Conservation (phyloP, 2,113 vertebrate genomes). For the rat (Rattus norvegicus) region GRCr8 NC_086027.1:69778001-69778500, state of each 20-base stretch:
- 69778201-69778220: background rate
- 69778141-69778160: background rate
- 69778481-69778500: background rate
- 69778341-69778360: background rate
- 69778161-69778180: background rate
- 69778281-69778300: background rate
- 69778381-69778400: background rate
- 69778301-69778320: background rate
- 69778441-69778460: background rate
- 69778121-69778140: background rate
- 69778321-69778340: background rate
- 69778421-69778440: background rate
- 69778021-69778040: fast-evolving
- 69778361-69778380: background rate
- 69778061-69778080: background rate
- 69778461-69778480: background rate
- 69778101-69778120: background rate
- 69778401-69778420: background rate
- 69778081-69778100: background rate
- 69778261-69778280: background rate
- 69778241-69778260: background rate
- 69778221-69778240: slow-evolving; percentile 16
- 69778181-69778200: background rate
- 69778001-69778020: fast-evolving
- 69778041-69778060: background rate